phyloP scores from a whole-genome alignment of 2,888 invertebrate species.

The Hydrotaea cyrtoneurina region DNA sequence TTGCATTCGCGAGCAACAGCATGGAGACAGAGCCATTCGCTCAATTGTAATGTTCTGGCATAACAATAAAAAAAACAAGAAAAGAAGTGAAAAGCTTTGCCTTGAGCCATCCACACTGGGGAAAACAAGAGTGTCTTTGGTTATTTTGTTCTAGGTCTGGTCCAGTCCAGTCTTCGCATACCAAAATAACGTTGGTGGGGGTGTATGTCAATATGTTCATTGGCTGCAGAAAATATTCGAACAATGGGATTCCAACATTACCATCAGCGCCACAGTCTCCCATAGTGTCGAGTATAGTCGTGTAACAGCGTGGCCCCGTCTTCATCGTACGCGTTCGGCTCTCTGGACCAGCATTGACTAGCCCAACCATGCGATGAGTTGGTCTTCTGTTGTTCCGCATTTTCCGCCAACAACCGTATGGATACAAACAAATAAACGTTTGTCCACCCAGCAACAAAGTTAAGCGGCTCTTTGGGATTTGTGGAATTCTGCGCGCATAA shows the following conservation, averaged over 20 bases:
- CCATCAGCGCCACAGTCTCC: neutral
- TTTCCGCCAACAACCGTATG: conserved; percentile 20
- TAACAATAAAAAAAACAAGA: conserved; percentile 12
- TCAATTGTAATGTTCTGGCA: neutral
- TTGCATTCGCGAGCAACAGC: neutral
- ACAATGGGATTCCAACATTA: conserved; percentile 12
- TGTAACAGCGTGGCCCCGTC: neutral
- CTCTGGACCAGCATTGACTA: neutral
- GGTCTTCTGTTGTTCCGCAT: neutral
- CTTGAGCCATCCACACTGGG: conserved; percentile 7
- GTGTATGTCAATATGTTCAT: neutral
- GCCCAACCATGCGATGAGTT: neutral
- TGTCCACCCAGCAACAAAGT: neutral
- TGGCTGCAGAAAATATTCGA: conserved; percentile 10
- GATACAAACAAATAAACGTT: conserved; percentile 16
- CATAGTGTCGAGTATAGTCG: neutral
- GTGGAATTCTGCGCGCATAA: neutral
- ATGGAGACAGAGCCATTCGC: neutral
- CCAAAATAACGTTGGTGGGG: neutral
- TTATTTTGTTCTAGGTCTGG: neutral
- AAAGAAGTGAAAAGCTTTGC: conserved; percentile 29
- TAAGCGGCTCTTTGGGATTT: conserved; percentile 19
- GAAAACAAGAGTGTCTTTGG: neutral
- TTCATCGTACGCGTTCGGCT: conserved; percentile 8
- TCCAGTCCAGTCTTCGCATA: neutral